Evolutionary conservation across 2,113 vertebrate genomes (phyloP).

Genomic region (Psettodes erumei): DNA sequence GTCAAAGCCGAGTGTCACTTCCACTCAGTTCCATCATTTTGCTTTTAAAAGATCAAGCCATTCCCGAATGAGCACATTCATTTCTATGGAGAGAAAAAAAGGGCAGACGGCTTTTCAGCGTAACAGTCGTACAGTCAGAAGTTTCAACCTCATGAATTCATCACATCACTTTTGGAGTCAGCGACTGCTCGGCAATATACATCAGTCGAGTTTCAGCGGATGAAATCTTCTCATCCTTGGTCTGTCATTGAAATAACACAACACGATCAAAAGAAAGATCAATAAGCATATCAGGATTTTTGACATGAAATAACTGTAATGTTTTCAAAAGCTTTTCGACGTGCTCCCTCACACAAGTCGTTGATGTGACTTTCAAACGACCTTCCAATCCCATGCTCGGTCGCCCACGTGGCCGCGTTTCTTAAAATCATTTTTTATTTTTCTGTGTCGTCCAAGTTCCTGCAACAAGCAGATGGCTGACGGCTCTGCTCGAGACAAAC

Average conservation of each 20-base stretch:
- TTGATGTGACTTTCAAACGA: neutral
- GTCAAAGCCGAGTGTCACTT: conserved; percentile 52
- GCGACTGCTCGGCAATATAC: neutral
- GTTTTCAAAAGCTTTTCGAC: too few species aligned
- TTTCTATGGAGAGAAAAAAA: conserved; percentile 22
- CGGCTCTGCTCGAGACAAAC: conserved; percentile 42
- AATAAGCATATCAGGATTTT: conserved; percentile 5
- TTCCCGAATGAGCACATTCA: conserved; percentile 17
- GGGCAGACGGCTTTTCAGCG: neutral
- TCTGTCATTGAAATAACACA: neutral
- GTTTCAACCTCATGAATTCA: neutral
- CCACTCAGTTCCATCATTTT: conserved; percentile 36
- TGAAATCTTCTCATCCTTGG: neutral
- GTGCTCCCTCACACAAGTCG: conserved; percentile 12
- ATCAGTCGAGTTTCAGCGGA: neutral
- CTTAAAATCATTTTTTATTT: neutral
- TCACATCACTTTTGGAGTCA: neutral
- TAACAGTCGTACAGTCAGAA: neutral
- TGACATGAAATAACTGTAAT: neutral
- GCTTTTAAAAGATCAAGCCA: conserved; percentile 35
- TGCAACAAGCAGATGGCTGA: conserved; percentile 16
- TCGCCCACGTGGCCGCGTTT: conserved; percentile 1
- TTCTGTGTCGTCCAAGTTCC: conserved; percentile 14
- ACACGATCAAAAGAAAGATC: neutral
- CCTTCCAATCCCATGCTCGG: neutral